Evolutionary conservation across 2,797 vertebrate genomes (phyloP), one percentile per base, ranked within the genome.

Genomic region (Hippocampus kuda): DNA sequence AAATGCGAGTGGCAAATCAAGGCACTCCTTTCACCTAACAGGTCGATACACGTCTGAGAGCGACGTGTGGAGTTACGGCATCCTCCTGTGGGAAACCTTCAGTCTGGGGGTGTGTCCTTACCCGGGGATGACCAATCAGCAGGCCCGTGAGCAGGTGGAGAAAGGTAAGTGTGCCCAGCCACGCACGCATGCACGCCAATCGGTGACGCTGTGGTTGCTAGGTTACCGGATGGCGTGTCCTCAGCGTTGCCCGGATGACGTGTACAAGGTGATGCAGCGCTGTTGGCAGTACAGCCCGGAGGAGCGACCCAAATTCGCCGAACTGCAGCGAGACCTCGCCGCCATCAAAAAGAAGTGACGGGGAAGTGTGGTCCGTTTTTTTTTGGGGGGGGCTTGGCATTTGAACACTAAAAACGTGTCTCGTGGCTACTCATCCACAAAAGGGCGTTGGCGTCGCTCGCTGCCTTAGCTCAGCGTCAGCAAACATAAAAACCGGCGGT

Each of bases 21-120:
- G 57, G 57, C 64, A 2, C n/a, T 2, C 46, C 44, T 10, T 49
- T 74, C 78, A 79, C 76, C 64, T 18, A 22, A 42, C 84, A 99
- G 97, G 97, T 60, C 93, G 97, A 88, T 99, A 99, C 83, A 98
- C 94, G 74, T 98, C 95, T 20, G 97, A 98, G 82, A 99, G 97
- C 68, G 97, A 99, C 1, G 91, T 95, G 30, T 99, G 96, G 97
- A 99, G 97, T 73, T 99, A 95, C 41, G 97, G 97, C 38, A 95
- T 99, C 72, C 92, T 99, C 54, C 86, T 99, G 41, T 99, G 97
- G 96, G 97, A 99, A 84, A 99, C 95, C 2, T 98, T 98, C 87
- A 99, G 96, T 79, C 84, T 98, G 66, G 97, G 96, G 41, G 91
- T 99, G 64, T 98, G 96, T 87, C 97, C 97, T 0, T 98, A 99